These are phyloP conservation scores for Hyles euphorbiae DNA, from an alignment of 1,140 invertebrate species.

Conservation along the genomic window DNA sequence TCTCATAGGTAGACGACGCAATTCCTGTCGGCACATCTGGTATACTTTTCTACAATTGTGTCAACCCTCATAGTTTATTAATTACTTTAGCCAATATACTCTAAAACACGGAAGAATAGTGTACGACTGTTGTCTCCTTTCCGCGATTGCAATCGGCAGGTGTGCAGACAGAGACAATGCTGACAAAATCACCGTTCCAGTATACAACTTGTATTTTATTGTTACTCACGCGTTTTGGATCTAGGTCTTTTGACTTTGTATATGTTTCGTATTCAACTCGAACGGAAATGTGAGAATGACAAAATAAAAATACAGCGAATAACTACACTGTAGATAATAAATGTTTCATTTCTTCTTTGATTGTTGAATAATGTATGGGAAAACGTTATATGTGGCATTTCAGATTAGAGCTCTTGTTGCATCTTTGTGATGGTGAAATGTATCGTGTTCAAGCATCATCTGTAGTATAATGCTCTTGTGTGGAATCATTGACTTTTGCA, in stretches of 20 bases:
- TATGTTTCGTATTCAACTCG: conserved; percentile 41
- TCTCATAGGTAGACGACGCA: conserved; percentile 21
- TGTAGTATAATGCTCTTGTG: conserved; percentile 24
- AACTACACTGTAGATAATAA: conserved; percentile 17
- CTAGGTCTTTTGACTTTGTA: conserved; percentile 51
- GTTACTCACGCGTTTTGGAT: conserved; percentile 50
- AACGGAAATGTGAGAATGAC: conserved; percentile 16
- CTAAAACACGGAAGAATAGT: not conserved
- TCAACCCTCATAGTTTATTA: conserved; percentile 1
- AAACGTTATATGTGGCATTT: conserved; percentile 26
- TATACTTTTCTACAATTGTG: conserved; percentile 4
- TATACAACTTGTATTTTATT: conserved; percentile 38
- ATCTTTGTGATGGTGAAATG: conserved; percentile 20
- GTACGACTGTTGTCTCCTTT: not conserved
- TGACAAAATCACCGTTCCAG: conserved; percentile 33
- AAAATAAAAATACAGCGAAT: conserved; percentile 37
- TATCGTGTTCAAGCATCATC: conserved; percentile 23
- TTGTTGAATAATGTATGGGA: conserved; percentile 37
- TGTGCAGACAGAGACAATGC: conserved; percentile 26
- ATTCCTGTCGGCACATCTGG: conserved; percentile 35
- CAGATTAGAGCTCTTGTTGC: conserved; percentile 30
- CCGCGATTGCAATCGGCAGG: conserved; percentile 7
- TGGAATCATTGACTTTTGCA: conserved; percentile 24
- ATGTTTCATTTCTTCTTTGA: conserved; percentile 27
- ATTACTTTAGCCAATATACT: not conserved